These are phyloP conservation scores for Thripadectes ignobilis DNA, from an alignment of 2,797 vertebrate species.

Conservation along the genomic window DNA sequence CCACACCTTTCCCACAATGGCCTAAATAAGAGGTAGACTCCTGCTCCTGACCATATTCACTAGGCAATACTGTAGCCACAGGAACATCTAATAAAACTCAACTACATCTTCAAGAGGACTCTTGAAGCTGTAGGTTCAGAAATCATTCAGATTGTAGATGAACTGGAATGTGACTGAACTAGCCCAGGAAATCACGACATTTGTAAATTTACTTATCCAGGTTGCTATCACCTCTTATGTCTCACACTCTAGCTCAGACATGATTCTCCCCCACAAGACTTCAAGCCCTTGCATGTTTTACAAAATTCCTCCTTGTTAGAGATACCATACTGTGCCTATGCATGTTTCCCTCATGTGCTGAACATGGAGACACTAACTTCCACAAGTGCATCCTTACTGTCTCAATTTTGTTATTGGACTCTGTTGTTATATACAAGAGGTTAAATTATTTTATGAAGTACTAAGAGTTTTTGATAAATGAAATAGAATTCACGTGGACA, in stretches of 20 bases:
- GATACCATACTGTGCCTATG: neutral
- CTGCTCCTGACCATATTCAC: neutral
- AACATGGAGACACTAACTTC: neutral
- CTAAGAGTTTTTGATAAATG: neutral
- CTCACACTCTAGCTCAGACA: neutral
- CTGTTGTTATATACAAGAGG: rapidly evolving
- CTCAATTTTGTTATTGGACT: neutral
- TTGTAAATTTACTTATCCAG: neutral
- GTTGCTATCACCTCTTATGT: neutral
- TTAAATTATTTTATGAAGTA: neutral
- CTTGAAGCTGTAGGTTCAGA: neutral
- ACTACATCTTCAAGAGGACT: neutral
- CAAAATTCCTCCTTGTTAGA: neutral
- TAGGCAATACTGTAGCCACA: neutral
- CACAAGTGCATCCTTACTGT: neutral
- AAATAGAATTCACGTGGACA: neutral
- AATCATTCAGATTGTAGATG: neutral
- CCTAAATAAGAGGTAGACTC: neutral
- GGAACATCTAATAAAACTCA: neutral
- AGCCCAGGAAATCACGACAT: neutral
- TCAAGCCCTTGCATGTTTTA: rapidly evolving
- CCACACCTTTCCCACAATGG: neutral
- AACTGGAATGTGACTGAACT: neutral
- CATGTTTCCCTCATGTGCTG: neutral
- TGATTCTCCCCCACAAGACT: neutral